Evolutionary conservation across 1,140 invertebrate species (phyloP), one percentile per base, ranked within the genome.

Genomic region (Philotrypesis tridentata): DNA sequence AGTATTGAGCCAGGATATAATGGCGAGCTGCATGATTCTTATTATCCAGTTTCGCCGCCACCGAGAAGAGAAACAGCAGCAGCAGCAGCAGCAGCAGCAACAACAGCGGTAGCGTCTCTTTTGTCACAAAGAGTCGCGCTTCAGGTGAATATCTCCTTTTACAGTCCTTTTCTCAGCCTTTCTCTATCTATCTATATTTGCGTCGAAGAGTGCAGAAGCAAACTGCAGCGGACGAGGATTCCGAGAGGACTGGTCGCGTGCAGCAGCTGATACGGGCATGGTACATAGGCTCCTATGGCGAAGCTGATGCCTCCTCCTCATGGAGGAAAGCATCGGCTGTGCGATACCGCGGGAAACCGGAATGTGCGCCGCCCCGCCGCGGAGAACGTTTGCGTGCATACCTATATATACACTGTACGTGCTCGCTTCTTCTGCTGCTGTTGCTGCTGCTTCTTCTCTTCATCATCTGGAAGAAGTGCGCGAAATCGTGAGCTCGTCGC

Each of bases 1-100:
- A 37, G 72, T 84, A 61, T 86, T 83, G 72, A 86, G 68, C 84
- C 85, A 86, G 31, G 84, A 84, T 63, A 85, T 85, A 55, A 85
- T 82, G 17, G 83, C 79, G 23, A 86, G 84, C 37, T 85, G 84
- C 84, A 85, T 86, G 74, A 11, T 82, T 67, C 29, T 29, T 21
- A 6, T 61, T 75, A 25, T 43, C 48, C 48, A 55, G 21, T 55
- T 6, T 65, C 0, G 61, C 23, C 60, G 61, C 3, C 25, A 12
- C 25, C 8, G 63, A 29, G 29, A 27, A 27, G 40, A 23, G 12
- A 25, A 72, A 37, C 67, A 33, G 70, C 8, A 72, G n/a, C 11
- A 31, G 27, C 17, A 70, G 31, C 27, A 14, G 31, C 29, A 33
- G 27, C 17, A 31, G 67, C 67, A 8, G 67, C 67, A 17, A 7